Evolutionary conservation across 2,113 vertebrate species (phyloP).

Genomic region (cattle (Bos taurus)): DNA sequence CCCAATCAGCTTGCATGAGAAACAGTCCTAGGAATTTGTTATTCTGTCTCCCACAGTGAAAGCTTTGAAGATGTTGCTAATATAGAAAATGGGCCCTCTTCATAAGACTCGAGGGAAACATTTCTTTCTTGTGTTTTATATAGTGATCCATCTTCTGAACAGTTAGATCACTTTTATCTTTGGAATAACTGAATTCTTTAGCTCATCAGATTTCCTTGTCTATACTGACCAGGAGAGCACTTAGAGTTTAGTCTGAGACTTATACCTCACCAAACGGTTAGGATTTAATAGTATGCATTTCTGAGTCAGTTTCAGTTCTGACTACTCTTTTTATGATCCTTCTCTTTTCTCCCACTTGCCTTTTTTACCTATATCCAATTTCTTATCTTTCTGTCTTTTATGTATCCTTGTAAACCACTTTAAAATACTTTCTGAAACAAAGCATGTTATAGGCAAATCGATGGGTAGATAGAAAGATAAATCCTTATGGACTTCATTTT

Average conservation of each 20-base stretch:
- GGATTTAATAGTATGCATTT: background rate
- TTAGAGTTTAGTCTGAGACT: background rate
- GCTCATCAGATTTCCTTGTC: background rate
- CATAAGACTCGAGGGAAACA: background rate
- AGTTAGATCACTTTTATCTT: background rate
- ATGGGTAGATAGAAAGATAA: background rate
- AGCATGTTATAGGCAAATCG: background rate
- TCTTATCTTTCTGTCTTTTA: conserved; percentile 13
- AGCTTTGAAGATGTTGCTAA: background rate
- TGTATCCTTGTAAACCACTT: background rate
- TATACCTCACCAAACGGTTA: background rate
- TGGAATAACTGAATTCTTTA: background rate
- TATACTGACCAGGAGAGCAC: background rate
- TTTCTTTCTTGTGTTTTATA: background rate
- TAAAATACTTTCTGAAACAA: conserved; percentile 9
- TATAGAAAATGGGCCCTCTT: background rate
- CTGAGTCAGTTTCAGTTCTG: background rate
- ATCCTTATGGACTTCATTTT: background rate
- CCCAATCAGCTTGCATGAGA: background rate
- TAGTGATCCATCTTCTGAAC: background rate
- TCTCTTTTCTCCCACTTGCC: background rate
- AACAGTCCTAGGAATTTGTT: background rate
- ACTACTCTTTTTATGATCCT: background rate
- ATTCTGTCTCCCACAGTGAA: background rate
- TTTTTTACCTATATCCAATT: conserved; percentile 11